Conservation (phyloP, 1,140 invertebrate genomes). For the Drosophila erecta region DNA sequence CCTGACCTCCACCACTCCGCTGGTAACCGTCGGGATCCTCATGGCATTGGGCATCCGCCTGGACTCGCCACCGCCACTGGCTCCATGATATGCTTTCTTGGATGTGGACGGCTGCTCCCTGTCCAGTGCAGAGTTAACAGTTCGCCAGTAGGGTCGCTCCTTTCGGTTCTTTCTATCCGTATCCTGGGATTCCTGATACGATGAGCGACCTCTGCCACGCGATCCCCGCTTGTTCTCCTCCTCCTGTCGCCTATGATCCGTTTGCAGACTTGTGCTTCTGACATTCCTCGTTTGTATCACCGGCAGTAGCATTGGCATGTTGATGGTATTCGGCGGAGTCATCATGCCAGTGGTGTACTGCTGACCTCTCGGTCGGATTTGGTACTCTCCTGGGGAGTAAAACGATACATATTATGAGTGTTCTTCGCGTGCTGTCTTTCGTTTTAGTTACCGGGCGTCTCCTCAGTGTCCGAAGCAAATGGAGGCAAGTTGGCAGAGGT, state of each 20-base stretch:
- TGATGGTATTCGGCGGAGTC: not conserved
- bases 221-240: slow-evolving; percentile 6
- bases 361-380: not conserved
- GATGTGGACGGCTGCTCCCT: not conserved
- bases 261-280: not conserved
- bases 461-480: slow-evolving; percentile 7
- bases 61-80: not conserved
- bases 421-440: not conserved
- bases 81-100: slow-evolving; percentile 1
- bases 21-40: slow-evolving; percentile 7
- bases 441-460: not conserved
- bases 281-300: not conserved
- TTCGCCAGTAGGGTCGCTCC: slow-evolving; percentile 3
- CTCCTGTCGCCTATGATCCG: not conserved
- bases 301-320: slow-evolving; percentile 6
- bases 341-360: not conserved
- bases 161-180: not conserved
- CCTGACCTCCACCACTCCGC: not conserved
- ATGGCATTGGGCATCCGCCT: slow-evolving; percentile 2
- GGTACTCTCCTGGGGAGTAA: slow-evolving; percentile 9
- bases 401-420: too few relatives aligned
- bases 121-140: not conserved
- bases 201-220: not conserved
- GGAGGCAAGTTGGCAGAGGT: slow-evolving; percentile 23
- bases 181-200: not conserved